Evolutionary conservation across 2,888 invertebrate species (phyloP), one percentile per base, ranked within the genome.

Genomic region (Craniophora ligustri): DNA sequence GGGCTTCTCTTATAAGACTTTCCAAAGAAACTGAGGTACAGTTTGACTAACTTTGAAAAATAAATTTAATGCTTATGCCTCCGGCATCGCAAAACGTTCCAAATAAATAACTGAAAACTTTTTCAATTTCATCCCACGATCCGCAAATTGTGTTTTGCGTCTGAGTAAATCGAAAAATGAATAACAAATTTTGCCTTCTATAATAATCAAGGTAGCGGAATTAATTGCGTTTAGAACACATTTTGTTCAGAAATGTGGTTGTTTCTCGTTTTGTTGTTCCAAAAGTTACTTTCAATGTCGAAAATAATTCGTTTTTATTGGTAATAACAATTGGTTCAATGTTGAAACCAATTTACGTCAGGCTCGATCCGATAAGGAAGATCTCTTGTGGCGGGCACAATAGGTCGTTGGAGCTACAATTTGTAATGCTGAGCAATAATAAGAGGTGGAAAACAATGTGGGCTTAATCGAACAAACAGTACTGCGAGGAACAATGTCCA

Each of bases 21-120:
- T 51, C 32, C 18, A 53, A 67, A 42, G 59, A 59, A 61, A 36
- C 61, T 61, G 40, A 74, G 61, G 62, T 75, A 81, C 75, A 77
- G 81, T 81, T 87, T 75, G 75, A 79, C 72, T 66, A 73, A 74
- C 75, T 75, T 82, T 72, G n/a, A 84, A 87, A 88, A 88, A 87
- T 87, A 88, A 88, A 87, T 88, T 88, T 85, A 86, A 88, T 83
- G 79, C 72, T 68, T 72, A 71, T 76, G 81, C 83, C 84, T 75
- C 76, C 79, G 81, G 84, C 84, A 78, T 78, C 76, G 79, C 74
- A 82, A 85, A 85, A 83, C 84, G 86, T 71, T 87, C 81, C 85
- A 88, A 90, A 91, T 92, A 91, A 91, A 91, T 91, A 91, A 91
- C 88, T 84, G 84, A 81, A 91, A 92, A 92, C 89, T 92, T 92